A percentile compares a stretch with the other conserved stretches of the same genome.
These are phyloP conservation scores for Xenopus borealis DNA, from an alignment of 2,113 vertebrate species.

Conservation along the genomic window DNA sequence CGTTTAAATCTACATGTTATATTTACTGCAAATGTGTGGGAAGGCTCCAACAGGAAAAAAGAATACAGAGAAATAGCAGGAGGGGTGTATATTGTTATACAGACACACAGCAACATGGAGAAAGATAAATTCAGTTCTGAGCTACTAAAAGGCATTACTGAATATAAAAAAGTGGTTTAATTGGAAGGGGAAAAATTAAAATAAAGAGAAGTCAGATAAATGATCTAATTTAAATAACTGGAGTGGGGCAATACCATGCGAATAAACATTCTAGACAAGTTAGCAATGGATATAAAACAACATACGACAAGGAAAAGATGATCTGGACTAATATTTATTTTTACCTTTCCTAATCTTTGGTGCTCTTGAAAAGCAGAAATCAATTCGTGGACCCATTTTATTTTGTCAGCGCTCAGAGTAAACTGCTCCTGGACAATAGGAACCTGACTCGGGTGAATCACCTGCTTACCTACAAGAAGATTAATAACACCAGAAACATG, in stretches of 20 bases:
- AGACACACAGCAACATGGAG: background rate
- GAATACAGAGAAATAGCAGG: background rate
- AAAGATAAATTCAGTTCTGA: background rate
- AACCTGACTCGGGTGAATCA: conserved; percentile 95
- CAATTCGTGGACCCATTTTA: conserved; percentile 89
- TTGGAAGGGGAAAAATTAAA: background rate
- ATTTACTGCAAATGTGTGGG: conserved; percentile 50
- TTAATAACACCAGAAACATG: conserved; percentile 60
- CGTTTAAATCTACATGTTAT: conserved; percentile 37
- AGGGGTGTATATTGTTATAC: background rate
- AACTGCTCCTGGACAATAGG: conserved; percentile 91
- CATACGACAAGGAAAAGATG: background rate
- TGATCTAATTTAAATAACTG: too few species aligned
- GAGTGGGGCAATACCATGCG: too few species aligned
- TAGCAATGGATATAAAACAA: background rate
- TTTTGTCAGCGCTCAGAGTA: conserved; percentile 82
- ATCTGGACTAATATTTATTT: conserved; percentile 12
- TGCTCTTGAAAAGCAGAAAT: conserved; percentile 88
- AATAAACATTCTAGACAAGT: background rate
- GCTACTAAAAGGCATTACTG: background rate
- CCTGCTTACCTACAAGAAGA: conserved; percentile 87
- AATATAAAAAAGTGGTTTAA: background rate
- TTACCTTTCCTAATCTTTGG: conserved; percentile 93
- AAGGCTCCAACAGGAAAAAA: background rate
- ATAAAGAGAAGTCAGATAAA: background rate